Evolutionary conservation across 2,797 vertebrate genomes (phyloP).

Genomic region (Scolopax rusticola): DNA sequence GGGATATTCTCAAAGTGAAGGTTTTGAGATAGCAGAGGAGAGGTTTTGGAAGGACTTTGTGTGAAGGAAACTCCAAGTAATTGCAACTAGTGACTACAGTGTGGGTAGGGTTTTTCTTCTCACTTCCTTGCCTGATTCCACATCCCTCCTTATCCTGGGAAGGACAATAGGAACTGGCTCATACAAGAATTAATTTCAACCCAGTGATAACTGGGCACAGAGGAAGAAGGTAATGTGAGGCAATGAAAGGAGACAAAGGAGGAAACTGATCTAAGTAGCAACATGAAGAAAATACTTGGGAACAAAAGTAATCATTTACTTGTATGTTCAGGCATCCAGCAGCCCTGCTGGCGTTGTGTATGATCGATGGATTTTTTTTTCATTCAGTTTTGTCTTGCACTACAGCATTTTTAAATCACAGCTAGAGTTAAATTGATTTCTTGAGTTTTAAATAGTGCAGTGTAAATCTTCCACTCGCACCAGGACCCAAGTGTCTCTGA

Average conservation of each 20-base stretch:
- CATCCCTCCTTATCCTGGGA: neutral
- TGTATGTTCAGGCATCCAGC: neutral
- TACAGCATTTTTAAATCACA: neutral
- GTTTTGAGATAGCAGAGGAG: neutral
- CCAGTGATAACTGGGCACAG: neutral
- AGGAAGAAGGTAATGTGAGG: neutral
- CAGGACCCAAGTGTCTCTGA: neutral
- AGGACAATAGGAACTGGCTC: neutral
- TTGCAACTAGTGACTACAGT: neutral
- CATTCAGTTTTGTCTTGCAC: neutral
- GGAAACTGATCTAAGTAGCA: neutral
- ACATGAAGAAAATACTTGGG: slow-evolving; percentile 22
- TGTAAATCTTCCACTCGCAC: slow-evolving; percentile 1
- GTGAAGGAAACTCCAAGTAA: neutral
- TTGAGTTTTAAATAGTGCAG: slow-evolving; percentile 24
- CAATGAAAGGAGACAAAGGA: neutral
- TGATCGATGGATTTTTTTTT: slow-evolving; percentile 26
- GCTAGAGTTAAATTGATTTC: slow-evolving; percentile 38
- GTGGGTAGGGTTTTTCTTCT: neutral
- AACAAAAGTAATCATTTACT: neutral
- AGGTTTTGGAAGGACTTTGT: neutral
- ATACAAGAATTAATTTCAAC: neutral
- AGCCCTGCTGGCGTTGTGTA: neutral
- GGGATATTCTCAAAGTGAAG: neutral
- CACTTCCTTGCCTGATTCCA: neutral